Evolutionary conservation across 2,888 invertebrate species (phyloP).

Genomic region (Polyploca ridens): DNA sequence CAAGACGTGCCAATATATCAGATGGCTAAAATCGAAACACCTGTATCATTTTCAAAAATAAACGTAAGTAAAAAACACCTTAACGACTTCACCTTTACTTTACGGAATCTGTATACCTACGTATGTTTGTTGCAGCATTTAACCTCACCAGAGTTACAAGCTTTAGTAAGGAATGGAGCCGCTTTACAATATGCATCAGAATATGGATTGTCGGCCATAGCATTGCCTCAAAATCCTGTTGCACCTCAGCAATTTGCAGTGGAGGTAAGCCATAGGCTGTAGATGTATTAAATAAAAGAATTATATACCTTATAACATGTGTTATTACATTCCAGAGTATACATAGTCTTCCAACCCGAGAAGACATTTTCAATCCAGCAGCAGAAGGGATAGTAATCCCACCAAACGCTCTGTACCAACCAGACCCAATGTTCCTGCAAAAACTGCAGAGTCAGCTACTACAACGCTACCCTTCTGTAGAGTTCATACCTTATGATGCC

Average conservation of each 20-base stretch:
- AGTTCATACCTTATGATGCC: conserved; percentile 74
- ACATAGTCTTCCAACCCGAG: conserved; percentile 57
- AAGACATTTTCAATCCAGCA: conserved; percentile 63
- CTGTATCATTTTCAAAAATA: conserved; percentile 73
- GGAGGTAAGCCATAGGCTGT: conserved; percentile 49
- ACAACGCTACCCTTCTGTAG: conserved; percentile 69
- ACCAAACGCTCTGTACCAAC: conserved; percentile 78
- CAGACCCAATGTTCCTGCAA: conserved; percentile 78
- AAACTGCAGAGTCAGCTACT: conserved; percentile 71
- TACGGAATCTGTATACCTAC: no score
- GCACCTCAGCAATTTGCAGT: conserved; percentile 65
- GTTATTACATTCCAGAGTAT: conserved; percentile 1
- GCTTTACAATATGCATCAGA: conserved; percentile 73
- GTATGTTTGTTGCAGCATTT: conserved; percentile 42
- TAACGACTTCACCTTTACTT: background rate
- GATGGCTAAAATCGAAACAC: conserved; percentile 63
- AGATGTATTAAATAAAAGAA: background rate
- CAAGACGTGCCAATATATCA: conserved; percentile 56
- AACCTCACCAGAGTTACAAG: conserved; percentile 70
- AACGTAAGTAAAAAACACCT: conserved; percentile 49
- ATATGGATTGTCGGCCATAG: conserved; percentile 69
- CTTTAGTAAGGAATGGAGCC: conserved; percentile 69
- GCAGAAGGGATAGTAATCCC: conserved; percentile 69
- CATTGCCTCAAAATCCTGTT: conserved; percentile 71
- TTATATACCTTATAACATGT: background rate